A percentile compares a stretch with the other conserved stretches of the same genome.
Conservation (phyloP, 2,113 vertebrate genomes). For the Notarius quadriscutis region DNA sequence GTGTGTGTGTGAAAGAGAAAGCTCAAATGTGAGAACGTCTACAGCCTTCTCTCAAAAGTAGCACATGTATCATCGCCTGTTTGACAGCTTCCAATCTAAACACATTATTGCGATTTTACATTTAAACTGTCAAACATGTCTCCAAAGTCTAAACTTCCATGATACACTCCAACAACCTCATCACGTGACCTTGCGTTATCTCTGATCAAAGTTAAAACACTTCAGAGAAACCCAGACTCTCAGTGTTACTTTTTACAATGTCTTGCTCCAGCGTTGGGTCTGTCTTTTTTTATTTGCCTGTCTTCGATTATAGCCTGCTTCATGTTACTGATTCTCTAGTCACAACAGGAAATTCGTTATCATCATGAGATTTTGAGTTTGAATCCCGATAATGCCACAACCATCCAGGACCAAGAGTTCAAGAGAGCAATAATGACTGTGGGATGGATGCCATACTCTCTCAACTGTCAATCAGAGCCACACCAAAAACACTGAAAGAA, state of each 20-base stretch:
- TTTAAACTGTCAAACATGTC: background rate
- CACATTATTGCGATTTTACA: background rate
- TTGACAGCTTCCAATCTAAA: conserved; percentile 9
- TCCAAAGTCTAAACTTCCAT: background rate
- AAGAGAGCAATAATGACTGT: background rate
- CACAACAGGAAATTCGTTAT: background rate
- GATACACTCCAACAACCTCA: background rate
- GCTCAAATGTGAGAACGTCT: background rate
- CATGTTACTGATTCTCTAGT: background rate
- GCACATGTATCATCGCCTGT: background rate
- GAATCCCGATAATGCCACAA: background rate
- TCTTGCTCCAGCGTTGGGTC: background rate
- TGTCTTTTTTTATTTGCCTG: background rate
- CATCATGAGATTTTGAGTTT: background rate
- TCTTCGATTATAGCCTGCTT: background rate
- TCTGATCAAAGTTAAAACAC: background rate
- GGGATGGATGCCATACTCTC: background rate
- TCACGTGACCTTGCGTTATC: too few species aligned
- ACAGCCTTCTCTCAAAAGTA: background rate
- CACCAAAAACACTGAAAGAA: background rate
- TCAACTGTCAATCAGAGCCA: background rate
- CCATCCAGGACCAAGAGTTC: background rate
- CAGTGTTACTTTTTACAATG: background rate
- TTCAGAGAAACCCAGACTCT: background rate
- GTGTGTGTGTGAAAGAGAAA: background rate